A percentile compares a stretch with the other conserved stretches of the same genome.
These are phyloP conservation scores for Musca domestica DNA, from an alignment of 1,140 invertebrate species.

Conservation along the genomic window DNA sequence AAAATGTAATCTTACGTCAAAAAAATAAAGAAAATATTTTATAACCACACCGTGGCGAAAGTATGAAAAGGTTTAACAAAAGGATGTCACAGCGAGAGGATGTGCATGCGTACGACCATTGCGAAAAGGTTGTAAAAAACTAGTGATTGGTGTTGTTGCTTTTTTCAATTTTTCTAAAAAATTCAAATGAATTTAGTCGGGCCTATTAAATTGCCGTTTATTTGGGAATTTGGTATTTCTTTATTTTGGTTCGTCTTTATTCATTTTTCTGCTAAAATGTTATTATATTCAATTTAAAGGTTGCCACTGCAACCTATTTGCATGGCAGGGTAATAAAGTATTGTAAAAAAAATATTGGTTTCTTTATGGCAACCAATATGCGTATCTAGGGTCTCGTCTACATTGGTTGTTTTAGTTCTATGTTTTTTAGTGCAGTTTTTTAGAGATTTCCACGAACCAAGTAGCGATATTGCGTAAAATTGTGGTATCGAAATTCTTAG, in stretches of 20 bases:
- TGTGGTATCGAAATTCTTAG: neutral
- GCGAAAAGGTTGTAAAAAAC: slow-evolving; percentile 19
- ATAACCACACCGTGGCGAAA: slow-evolving; percentile 15
- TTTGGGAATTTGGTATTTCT: too few relatives aligned
- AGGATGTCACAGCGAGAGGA: neutral
- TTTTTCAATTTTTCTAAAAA: too few relatives aligned
- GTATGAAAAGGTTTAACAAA: slow-evolving; percentile 18
- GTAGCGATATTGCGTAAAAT: neutral
- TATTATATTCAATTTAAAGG: too few relatives aligned
- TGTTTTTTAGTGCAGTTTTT: slow-evolving; percentile 19
- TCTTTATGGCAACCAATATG: too few relatives aligned
- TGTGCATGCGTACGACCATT: neutral
- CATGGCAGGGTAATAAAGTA: too few relatives aligned
- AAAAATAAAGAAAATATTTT: neutral
- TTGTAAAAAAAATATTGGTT: too few relatives aligned
- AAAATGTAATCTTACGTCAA: slow-evolving; percentile 13
- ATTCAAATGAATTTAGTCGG: too few relatives aligned
- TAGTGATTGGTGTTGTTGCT: neutral
- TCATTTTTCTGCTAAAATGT: neutral
- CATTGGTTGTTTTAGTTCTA: slow-evolving; percentile 19
- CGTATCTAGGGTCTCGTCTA: neutral
- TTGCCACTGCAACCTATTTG: too few relatives aligned
- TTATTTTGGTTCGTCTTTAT: too few relatives aligned
- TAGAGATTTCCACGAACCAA: neutral
- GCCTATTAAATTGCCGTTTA: too few relatives aligned